Base-by-base conservation (phyloP, 1,140 invertebrate genomes). In the Temnothorax nylanderi region DNA sequence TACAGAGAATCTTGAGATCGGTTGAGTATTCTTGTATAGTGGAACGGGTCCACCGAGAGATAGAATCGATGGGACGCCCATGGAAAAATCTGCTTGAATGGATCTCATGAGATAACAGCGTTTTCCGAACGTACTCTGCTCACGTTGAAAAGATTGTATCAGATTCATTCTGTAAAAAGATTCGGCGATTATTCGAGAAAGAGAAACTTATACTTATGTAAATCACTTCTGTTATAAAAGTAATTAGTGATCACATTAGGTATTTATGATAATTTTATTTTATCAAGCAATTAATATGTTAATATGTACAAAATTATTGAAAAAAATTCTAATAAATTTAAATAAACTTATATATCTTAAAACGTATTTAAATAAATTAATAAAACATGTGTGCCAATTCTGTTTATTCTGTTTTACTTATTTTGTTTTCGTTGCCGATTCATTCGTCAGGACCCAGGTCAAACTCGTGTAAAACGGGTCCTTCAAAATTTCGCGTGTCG, bases 41-140 rank as follows among this genome's bases (percentile, higher is more conserved):
- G 3, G 16, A 81, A 81, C 77, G 77, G 34, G 34, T 37, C 16
- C 5, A 7, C 0, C 49, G 32, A 80, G 32, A 80, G 76, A 71
- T 71, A 78, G 34, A 26, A 81, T 72, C 49, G 21, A 81, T n/a
- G 21, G 37, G 11, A 56, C 49, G 41, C 16, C 34, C 34, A 26
- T 80, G 62, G 13, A 54, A 56, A 16, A 81, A n/a, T 41, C 37
- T 32, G 64, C 21, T 71, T 71, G 32, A 69, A 54, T 37, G 6
- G 49, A 71, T 81, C 49, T 81, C 21, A 44, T 21, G 34, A 71
- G 34, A 72, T 71, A 78, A 65, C 21, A 32, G 21, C 65, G 13
- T 81, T 72, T 56, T 37, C 37, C 37, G 21, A 56, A 69, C 10
- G 18, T 26, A 51, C 44, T 21, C 58, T 3, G 11, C 8, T 49